Evolutionary conservation across 2,113 vertebrate genomes (phyloP).

Genomic region (Brevimyrus niger): DNA sequence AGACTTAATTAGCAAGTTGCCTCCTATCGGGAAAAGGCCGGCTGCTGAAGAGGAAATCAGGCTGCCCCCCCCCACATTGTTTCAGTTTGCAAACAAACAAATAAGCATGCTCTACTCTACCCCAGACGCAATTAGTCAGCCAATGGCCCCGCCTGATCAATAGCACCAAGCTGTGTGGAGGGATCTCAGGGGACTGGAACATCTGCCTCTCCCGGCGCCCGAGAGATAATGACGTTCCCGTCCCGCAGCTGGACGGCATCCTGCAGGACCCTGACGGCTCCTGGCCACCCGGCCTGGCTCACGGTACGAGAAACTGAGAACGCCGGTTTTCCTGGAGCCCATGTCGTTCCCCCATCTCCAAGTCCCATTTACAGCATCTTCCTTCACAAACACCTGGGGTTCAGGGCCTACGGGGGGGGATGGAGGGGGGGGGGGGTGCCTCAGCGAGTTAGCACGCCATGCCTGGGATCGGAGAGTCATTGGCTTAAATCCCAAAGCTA

Average conservation of each 20-base stretch:
- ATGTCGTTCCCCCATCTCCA: neutral
- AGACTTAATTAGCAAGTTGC: constrained; percentile 34
- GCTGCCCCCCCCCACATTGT: neutral
- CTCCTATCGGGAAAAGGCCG: constrained; percentile 22
- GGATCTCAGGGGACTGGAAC: neutral
- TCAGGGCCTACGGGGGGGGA: neutral
- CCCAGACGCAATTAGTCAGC: constrained; percentile 5
- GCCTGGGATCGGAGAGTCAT: neutral
- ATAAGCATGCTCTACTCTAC: neutral
- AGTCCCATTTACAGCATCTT: neutral
- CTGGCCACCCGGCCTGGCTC: neutral
- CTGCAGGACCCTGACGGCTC: neutral
- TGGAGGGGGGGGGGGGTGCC: neutral
- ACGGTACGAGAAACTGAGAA: neutral
- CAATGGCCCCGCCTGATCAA: neutral
- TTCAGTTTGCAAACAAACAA: constrained; percentile 7
- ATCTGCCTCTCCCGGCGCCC: neutral
- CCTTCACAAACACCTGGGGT: neutral
- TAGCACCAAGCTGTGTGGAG: neutral
- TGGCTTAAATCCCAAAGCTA: neutral
- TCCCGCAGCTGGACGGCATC: neutral
- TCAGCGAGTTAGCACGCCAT: neutral
- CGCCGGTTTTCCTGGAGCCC: neutral
- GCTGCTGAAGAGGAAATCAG: neutral
- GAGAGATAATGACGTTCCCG: neutral